Evolutionary conservation across 2,888 invertebrate genomes (phyloP), one percentile per base, ranked within the genome.

Genomic region (Drosophila hawaiiensis): DNA sequence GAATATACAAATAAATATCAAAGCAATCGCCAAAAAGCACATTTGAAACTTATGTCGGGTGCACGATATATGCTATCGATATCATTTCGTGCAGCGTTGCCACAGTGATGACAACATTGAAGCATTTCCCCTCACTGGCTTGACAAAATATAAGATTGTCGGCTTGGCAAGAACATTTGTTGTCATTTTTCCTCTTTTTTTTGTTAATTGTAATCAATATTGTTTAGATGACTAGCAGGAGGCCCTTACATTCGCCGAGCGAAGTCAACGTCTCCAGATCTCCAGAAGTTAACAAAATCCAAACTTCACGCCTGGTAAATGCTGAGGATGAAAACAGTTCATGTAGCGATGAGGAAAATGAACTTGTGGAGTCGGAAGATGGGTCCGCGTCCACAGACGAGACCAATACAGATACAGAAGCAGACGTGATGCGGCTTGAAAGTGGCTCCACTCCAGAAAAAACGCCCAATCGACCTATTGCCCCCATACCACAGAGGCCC

Each of bases 201-300:
- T 14, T 9, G 19, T 28, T 3, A 14, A 28, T 14, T 19, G 28
- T 1, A 50, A 50, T 4, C 22, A 55, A 55, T n/a, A 9, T 16
- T 25, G 10, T 29, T 47, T 1, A n/a, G 4, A 16, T 77, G 80
- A 47, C 75, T 12, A 14, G 61, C 29, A 65, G 77, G 37, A 47
- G 22, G 22, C 50, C 64, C 5, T 41, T 77, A 37, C 22, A 79
- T 39, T 37, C 75, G 2, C n/a, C 12, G 5, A n/a, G 6, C 5
- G 25, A 39, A 50, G n/a, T 5, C 19, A n/a, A 19, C n/a, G 33
- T 3, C 4, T 60, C 76, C 5, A 9, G 12, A 7, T 63, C 80
- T 12, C 70, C 29, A 22, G 62, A 31, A 25, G 41, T 43, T 29
- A 56, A 14, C 29, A 33, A n/a, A n/a, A 43, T n/a, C 12, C 37